A percentile compares a stretch with the other conserved stretches of the same genome.
Conservation (phyloP, 2,888 invertebrate species). For the Dione vanillae region DNA sequence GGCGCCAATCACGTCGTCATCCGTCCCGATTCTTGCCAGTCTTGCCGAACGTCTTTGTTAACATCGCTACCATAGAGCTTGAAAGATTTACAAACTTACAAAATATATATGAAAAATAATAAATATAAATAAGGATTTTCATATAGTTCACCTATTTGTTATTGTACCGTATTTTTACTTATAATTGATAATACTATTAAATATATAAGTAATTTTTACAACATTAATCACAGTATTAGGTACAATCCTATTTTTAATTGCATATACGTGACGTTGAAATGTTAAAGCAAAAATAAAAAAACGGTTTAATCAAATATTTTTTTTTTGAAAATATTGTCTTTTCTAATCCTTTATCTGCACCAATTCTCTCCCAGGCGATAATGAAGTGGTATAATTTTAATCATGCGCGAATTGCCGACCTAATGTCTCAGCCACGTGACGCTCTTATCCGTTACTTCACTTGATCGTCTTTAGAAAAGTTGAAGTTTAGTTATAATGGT, state of each 20-base stretch:
- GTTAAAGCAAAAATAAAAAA: not conserved
- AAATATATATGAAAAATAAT: not conserved
- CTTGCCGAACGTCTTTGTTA: constrained; percentile 79
- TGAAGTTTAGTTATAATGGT: constrained; percentile 20
- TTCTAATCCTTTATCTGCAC: constrained; percentile 50
- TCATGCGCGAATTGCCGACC: constrained; percentile 77
- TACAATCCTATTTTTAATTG: too few species aligned
- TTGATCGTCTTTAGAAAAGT: constrained; percentile 56
- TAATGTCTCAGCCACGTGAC: constrained; percentile 75
- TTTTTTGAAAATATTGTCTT: not conserved
- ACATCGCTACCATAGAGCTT: constrained; percentile 60
- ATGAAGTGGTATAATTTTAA: constrained; percentile 81
- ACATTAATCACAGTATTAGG: too few species aligned
- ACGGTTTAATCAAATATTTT: not conserved
- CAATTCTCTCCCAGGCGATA: constrained; percentile 74
- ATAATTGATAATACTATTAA: too few species aligned
- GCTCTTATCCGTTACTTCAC: constrained; percentile 59
- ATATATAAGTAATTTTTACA: too few species aligned
- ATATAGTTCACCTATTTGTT: too few species aligned
- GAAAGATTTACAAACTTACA: not conserved
- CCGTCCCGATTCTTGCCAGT: constrained; percentile 68
- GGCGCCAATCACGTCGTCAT: constrained; percentile 80
- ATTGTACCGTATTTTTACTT: too few species aligned
- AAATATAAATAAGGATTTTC: too few species aligned
- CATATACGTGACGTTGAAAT: too few species aligned